These are phyloP conservation scores for Drosophila fuyamai DNA, from an alignment of 1,140 invertebrate species.

Conservation along the genomic window DNA sequence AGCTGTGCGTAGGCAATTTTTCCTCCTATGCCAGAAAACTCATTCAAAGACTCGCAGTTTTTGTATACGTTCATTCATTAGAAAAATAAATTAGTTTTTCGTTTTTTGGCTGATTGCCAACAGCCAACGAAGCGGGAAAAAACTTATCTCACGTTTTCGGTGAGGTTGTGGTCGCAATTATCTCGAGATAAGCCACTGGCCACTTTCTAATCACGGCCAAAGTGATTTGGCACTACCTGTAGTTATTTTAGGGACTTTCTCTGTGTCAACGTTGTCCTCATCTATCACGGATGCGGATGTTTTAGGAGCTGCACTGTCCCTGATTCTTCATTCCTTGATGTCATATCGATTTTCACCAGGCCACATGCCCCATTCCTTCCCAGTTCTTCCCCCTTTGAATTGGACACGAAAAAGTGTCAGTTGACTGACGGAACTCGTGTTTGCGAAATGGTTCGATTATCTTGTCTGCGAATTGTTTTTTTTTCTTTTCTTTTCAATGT, in stretches of 20 bases:
- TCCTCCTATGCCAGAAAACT: conserved; percentile 41
- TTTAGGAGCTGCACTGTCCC: conserved; percentile 50
- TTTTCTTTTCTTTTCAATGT: conserved; percentile 18
- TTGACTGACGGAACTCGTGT: conserved; percentile 73
- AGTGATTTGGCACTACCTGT: conserved; percentile 63
- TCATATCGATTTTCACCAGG: conserved; percentile 76
- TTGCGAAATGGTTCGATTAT: conserved; percentile 66
- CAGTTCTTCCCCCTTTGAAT: conserved; percentile 28
- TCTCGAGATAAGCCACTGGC: conserved; percentile 34
- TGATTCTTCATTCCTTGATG: conserved; percentile 62
- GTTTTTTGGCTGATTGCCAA: conserved; percentile 62
- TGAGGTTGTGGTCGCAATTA: conserved; percentile 28
- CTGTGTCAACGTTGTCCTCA: conserved; percentile 64
- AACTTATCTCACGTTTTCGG: conserved; percentile 63
- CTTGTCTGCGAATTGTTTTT: conserved; percentile 46
- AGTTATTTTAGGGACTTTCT: conserved; percentile 36
- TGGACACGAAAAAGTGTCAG: conserved; percentile 76
- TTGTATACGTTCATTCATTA: conserved; percentile 63
- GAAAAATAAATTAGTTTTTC: conserved; percentile 69
- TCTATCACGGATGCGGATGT: conserved; percentile 60
- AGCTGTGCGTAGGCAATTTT: conserved; percentile 57
- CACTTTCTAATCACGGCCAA: conserved; percentile 62
- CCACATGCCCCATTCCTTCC: conserved; percentile 24
- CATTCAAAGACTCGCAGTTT: conserved; percentile 43
- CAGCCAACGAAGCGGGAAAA: conserved; percentile 30